Conservation (phyloP, 2,888 invertebrate species). For the Metacarcinus magister region DNA sequence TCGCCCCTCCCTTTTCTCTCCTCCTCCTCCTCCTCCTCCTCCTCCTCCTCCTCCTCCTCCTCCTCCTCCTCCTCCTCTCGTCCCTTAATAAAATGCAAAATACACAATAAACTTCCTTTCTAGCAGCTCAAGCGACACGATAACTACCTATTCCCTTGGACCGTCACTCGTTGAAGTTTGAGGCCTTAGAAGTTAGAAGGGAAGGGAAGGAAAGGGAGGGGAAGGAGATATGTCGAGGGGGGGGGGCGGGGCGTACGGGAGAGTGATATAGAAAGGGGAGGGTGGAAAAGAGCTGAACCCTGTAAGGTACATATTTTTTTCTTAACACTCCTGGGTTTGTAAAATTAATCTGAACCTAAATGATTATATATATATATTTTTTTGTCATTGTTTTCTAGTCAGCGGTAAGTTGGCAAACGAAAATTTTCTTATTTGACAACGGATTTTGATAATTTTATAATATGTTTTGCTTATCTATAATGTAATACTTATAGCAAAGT, state of each 20-base stretch:
- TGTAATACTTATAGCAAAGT: too few species aligned
- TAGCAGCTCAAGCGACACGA: neutral
- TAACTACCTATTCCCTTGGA: conserved; percentile 11
- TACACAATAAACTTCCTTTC: neutral
- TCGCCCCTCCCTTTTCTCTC: neutral
- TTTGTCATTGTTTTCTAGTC: too few species aligned
- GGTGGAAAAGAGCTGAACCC: neutral
- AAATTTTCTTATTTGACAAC: too few species aligned
- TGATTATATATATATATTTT: too few species aligned
- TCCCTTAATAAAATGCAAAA: conserved; percentile 35
- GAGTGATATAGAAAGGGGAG: neutral
- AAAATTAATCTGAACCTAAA: too few species aligned
- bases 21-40: neutral
- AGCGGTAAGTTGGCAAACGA: too few species aligned
- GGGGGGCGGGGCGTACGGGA: neutral
- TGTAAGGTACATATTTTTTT: neutral
- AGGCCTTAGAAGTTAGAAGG: neutral
- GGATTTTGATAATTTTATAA: too few species aligned
- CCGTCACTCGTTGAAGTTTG: neutral
- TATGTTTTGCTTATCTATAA: too few species aligned
- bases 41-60: neutral
- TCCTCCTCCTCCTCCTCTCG: neutral
- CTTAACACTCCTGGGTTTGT: too few species aligned
- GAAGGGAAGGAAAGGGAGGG: neutral
- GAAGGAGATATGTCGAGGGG: neutral